phyloP scores from a whole-genome alignment of 2,113 vertebrate species.

The Ellobius talpinus region DNA sequence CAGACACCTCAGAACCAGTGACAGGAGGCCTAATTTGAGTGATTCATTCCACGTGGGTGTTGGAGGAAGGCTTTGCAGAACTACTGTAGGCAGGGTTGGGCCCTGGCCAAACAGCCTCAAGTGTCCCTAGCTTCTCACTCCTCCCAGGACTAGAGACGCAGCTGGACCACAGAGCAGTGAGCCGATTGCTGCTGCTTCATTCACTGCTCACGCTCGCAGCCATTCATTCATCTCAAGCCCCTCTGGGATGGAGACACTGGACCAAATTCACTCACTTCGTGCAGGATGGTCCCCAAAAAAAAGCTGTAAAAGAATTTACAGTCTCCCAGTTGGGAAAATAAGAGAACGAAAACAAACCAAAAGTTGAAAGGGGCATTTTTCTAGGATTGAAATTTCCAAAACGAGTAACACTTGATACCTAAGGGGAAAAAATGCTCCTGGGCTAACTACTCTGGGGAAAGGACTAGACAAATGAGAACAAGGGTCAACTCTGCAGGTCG shows the following conservation, averaged over 20 bases:
- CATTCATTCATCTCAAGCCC: not conserved
- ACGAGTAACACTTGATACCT: not conserved
- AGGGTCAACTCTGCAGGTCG: not conserved
- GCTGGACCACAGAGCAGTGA: no score
- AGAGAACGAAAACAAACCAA: not conserved
- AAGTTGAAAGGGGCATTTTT: not conserved
- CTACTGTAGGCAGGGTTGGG: not conserved
- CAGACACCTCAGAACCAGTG: not conserved
- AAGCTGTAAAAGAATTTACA: not conserved
- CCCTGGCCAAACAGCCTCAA: not conserved
- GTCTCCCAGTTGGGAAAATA: not conserved
- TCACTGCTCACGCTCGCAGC: fast-evolving
- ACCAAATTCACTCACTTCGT: not conserved
- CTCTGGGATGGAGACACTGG: no score
- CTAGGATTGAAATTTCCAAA: not conserved
- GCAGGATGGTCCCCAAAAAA: not conserved
- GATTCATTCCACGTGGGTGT: not conserved
- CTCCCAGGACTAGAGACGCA: not conserved
- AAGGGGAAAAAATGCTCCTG: not conserved
- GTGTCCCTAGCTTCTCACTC: not conserved
- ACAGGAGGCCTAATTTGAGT: not conserved
- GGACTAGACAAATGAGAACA: slow-evolving; percentile 33
- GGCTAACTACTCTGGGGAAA: slow-evolving; percentile 35
- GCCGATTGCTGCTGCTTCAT: not conserved
- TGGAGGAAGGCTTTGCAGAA: not conserved